Conservation (phyloP, 2,888 invertebrate species). For the Ophraella communa region DNA sequence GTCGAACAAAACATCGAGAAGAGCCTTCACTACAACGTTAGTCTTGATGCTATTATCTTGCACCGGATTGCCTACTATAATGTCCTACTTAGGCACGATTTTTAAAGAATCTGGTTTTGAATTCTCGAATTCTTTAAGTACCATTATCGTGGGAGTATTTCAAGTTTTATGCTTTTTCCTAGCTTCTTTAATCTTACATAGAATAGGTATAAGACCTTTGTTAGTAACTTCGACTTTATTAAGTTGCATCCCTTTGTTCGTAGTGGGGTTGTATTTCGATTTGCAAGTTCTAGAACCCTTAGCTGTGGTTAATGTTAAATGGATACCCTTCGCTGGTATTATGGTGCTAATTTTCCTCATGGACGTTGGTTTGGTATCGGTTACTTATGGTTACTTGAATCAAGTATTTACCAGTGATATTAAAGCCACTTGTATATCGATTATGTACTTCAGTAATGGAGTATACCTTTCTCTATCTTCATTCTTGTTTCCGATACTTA, state of each 20-base stretch:
- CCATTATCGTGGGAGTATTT: slow-evolving; percentile 78
- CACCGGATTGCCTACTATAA: slow-evolving; percentile 79
- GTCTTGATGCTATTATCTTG: slow-evolving; percentile 80
- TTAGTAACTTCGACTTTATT: slow-evolving; percentile 68
- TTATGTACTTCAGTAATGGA: slow-evolving; percentile 54
- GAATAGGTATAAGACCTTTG: slow-evolving; percentile 73
- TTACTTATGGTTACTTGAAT: slow-evolving; percentile 82
- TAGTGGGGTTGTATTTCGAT: slow-evolving; percentile 37
- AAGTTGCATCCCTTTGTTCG: slow-evolving; percentile 63
- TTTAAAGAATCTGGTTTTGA: slow-evolving; percentile 72
- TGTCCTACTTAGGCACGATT: slow-evolving; percentile 76
- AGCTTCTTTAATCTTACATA: slow-evolving; percentile 78
- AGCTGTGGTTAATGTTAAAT: slow-evolving; percentile 60
- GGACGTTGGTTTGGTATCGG: slow-evolving; percentile 72
- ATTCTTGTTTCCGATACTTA: slow-evolving; percentile 42
- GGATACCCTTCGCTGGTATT: slow-evolving; percentile 74
- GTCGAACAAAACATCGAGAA: slow-evolving; percentile 27
- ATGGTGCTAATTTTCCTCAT: slow-evolving; percentile 75
- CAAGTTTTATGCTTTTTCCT: slow-evolving; percentile 74
- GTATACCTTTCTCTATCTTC: slow-evolving; percentile 37
- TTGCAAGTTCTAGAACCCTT: slow-evolving; percentile 21
- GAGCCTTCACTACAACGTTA: slow-evolving; percentile 72
- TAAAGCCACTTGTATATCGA: slow-evolving; percentile 67
- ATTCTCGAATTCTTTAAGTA: slow-evolving; percentile 67
- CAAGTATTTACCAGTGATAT: slow-evolving; percentile 78